Evolutionary conservation across 1,140 invertebrate species (phyloP), one percentile per base, ranked within the genome.

Genomic region (Orius laevigatus): DNA sequence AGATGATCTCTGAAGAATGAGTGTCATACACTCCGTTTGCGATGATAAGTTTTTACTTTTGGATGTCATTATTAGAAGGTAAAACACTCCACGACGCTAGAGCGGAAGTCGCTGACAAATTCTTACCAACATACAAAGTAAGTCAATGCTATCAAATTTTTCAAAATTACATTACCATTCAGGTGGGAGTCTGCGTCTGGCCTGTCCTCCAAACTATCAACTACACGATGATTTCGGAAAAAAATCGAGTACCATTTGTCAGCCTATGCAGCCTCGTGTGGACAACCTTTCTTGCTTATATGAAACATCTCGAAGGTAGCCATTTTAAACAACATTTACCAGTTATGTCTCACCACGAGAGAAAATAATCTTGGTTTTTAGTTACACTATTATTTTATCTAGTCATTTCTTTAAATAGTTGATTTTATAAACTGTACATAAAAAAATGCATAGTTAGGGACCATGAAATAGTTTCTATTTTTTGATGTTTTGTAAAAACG

Each of bases 231-330:
- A 70, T 90, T 46, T 73, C 78, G 19, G 81, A 87, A 60, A 72
- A 72, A 55, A 85, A 90, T 64, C 70, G 84, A 52, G 81, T 89
- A 10, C 71, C 80, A n/a, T 84, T 84, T 59, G 83, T 86, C 16
- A 84, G 83, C 59, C 60, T 78, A 11, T 86, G 81, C 59, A 87
- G 84, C 65, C 71, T 89, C 43, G 62, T 84, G 50, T 90, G 85
- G 85, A 84, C 82, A 16, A 78, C 78, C 55, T 88, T 86, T 61
- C 66, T 90, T 44, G 80, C 84, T 0, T 88, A 86, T 56, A 85
- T 88, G 80, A 84, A 89, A 62, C 74, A 84, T 52, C 55, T 81
- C 36, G 73, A 83, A 43, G 49, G 49, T 10, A 39, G 25, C 15
- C 49, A 51, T 35, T 51, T 51, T 36, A 51, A 51, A 32, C 25